These are phyloP conservation scores for Limnodromus scolopaceus DNA, from an alignment of 2,797 vertebrate species.

Conservation along the genomic window DNA sequence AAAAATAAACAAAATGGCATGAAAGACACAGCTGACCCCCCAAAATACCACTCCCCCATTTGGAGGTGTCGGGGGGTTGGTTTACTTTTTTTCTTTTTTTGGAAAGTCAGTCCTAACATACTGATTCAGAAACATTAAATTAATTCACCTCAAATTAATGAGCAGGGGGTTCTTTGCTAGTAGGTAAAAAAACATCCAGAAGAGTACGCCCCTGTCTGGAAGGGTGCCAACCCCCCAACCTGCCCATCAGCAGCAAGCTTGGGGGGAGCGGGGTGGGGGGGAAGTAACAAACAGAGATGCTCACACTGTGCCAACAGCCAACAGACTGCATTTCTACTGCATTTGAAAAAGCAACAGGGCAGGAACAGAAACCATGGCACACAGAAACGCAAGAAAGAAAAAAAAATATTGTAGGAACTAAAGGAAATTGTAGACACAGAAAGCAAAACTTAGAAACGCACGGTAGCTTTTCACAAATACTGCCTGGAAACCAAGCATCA, in stretches of 20 bases:
- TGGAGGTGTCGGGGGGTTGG: neutral
- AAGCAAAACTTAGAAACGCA: neutral
- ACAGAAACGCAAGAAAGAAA: neutral
- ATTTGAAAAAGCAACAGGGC: neutral
- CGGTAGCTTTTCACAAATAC: constrained; percentile 14
- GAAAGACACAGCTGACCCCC: neutral
- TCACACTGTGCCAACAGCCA: neutral
- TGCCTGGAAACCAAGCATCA: neutral
- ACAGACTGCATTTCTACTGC: neutral
- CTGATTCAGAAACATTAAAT: neutral
- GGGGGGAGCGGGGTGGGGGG: too few relatives aligned
- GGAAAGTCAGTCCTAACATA: neutral
- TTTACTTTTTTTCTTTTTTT: neutral
- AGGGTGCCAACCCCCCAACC: neutral
- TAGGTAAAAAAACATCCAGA: neutral
- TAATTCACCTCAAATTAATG: neutral
- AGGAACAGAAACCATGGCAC: neutral
- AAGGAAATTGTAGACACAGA: neutral
- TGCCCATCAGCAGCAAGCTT: neutral
- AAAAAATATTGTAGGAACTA: neutral
- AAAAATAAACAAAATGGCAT: neutral
- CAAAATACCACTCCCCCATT: neutral
- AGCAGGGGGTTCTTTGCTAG: neutral
- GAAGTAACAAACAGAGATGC: neutral
- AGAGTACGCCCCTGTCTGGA: neutral